phyloP scores from a whole-genome alignment of 2,797 vertebrate species.

The Neopelma chrysocephalum region DNA sequence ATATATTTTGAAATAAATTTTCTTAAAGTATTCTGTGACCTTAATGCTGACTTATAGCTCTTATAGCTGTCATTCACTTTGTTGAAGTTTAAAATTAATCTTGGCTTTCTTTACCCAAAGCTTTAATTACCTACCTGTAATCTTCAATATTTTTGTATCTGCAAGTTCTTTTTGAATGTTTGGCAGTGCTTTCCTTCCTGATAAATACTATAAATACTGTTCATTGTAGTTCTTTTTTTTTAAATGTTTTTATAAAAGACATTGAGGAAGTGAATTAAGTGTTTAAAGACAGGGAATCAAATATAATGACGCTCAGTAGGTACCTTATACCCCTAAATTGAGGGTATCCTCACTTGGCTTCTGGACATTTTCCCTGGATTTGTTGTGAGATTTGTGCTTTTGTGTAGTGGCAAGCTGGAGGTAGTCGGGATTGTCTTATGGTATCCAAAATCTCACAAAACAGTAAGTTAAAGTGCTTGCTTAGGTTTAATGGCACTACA shows the following conservation, averaged over 20 bases:
- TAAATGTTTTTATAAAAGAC: not conserved
- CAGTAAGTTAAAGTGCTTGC: not conserved
- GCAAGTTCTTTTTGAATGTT: not conserved
- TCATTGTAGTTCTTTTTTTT: not conserved
- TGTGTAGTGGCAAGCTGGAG: not conserved
- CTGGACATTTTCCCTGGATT: not conserved
- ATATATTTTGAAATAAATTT: not conserved
- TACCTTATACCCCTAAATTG: not conserved
- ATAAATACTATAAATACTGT: not conserved
- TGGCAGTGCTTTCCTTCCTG: not conserved
- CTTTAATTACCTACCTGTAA: not conserved
- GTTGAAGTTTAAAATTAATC: not conserved
- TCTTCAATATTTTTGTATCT: not conserved
- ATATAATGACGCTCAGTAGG: not conserved
- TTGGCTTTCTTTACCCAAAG: rapidly evolving
- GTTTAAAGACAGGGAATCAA: not conserved
- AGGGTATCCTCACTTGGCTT: not conserved
- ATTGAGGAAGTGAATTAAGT: not conserved
- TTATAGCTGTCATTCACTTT: not conserved
- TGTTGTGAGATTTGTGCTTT: not conserved
- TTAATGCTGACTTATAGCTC: not conserved
- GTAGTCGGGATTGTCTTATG: not conserved
- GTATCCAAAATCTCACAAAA: not conserved
- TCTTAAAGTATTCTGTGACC: not conserved
- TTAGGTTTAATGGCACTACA: not conserved